Conservation (phyloP, 1,140 invertebrate genomes). For the Triops cancriformis region DNA sequence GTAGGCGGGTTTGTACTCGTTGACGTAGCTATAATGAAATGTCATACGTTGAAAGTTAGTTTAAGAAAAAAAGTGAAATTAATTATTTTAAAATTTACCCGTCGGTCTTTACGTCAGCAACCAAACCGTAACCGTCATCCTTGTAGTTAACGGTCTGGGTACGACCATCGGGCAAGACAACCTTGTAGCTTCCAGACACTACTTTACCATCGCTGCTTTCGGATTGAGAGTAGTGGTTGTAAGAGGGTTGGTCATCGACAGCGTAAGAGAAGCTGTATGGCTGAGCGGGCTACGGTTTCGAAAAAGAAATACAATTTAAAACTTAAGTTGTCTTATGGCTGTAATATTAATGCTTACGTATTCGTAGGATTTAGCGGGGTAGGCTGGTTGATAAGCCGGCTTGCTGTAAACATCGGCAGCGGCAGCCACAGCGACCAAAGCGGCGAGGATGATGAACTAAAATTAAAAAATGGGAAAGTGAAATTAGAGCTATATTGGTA, state of each 20-base stretch:
- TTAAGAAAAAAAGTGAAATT: no score
- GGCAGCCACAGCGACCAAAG: no score
- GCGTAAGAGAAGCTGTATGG: conserved; percentile 62
- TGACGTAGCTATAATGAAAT: background rate
- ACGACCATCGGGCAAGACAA: conserved; percentile 63
- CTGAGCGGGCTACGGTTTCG: background rate
- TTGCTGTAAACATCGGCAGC: no score
- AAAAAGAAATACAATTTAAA: no score
- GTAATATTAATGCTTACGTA: no score
- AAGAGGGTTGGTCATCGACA: conserved; percentile 55
- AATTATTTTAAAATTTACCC: conserved; percentile 22
- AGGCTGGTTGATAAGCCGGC: no score
- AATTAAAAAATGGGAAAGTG: no score
- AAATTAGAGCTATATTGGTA: no score
- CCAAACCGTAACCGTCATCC: conserved; percentile 29
- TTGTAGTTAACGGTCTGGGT: conserved; percentile 23
- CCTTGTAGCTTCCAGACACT: conserved; percentile 59
- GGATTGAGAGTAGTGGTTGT: conserved; percentile 62
- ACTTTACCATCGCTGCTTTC: conserved; percentile 52
- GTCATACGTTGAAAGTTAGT: no score
- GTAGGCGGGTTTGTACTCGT: conserved; percentile 25
- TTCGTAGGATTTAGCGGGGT: no score
- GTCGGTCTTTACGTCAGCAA: conserved; percentile 30
- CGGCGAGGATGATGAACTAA: no score
- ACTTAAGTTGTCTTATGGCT: no score